Evolutionary conservation across 2,797 vertebrate genomes (phyloP), one percentile per base, ranked within the genome.

Genomic region (Coregonus ussuriensis): DNA sequence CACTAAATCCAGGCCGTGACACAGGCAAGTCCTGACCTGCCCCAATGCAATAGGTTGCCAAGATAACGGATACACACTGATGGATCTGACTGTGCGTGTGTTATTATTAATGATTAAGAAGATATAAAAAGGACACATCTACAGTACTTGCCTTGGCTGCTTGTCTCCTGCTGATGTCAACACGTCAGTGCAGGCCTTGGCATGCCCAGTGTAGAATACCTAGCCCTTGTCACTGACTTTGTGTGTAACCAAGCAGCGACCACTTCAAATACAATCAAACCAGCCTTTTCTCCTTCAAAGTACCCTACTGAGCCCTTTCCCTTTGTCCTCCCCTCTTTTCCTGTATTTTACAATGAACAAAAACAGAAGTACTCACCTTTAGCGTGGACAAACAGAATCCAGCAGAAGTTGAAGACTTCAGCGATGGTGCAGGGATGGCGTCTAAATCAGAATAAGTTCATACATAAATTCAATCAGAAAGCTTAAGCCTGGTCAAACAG

Each of bases 341-440:
- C 41, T 47, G 7, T 11, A 47, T 47, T 47, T 47, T 47, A 47
- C 41, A 47, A 47, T 47, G 41, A 47, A 47, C 41, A 47, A 47
- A 47, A 47, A 47, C 4, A 67, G 31, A 33, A 4, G 5, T 68
- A 14, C 93, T 93, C 93, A 98, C 97, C 97, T 98, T 98, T 98
- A 63, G 97, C 96, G 53, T 97, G 96, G 84, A 99, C 93, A 83
- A 98, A 99, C 79, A 99, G 91, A 77, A 97, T 94, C 97, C 97
- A 99, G 89, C 96, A 99, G 87, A 98, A 98, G 86, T 96, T 96
- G 91, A 98, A 99, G 86, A 98, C 95, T 87, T 99, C 97, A 0
- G 93, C 89, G 70, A 97, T 95, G 0, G 97, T 97, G 89, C 97
- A 99, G 0, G 97, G 97, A 6, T 98, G 97, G 3, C 97, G 95